Evolutionary conservation across 1,140 invertebrate genomes (phyloP).

Genomic region (Paracyclopina nana): DNA sequence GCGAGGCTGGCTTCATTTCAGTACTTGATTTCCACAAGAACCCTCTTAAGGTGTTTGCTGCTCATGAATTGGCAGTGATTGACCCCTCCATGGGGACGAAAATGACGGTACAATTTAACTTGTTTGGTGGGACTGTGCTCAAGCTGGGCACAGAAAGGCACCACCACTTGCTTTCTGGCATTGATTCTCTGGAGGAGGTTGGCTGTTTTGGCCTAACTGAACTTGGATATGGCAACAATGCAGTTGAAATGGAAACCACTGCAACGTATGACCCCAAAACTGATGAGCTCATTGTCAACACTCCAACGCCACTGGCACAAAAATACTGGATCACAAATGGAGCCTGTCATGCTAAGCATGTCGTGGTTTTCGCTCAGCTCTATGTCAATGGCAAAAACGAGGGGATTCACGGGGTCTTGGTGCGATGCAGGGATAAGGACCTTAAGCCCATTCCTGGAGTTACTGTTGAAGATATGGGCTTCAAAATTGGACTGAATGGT

Average conservation of each 20-base stretch:
- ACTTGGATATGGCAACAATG: constrained; percentile 24
- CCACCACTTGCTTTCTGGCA: constrained; percentile 20
- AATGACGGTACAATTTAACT: constrained; percentile 24
- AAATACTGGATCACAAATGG: constrained; percentile 25
- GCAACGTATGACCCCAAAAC: constrained; percentile 20
- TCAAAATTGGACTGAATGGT: constrained; percentile 23
- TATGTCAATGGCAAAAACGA: constrained; percentile 20
- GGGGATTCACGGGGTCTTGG: constrained; percentile 22
- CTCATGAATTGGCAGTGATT: constrained; percentile 23
- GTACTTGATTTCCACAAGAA: constrained; percentile 23
- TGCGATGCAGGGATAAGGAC: constrained; percentile 22
- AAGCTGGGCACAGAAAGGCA: constrained; percentile 23
- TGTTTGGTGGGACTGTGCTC: constrained; percentile 23
- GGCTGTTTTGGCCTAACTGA: constrained; percentile 23
- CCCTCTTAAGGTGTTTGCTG: constrained; percentile 22
- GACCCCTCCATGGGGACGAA: constrained; percentile 23
- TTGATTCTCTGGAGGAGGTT: constrained; percentile 22
- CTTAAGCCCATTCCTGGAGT: constrained; percentile 20
- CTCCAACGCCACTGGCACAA: constrained; percentile 21
- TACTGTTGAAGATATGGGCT: constrained; percentile 23
- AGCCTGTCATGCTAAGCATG: constrained; percentile 23
- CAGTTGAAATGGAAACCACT: constrained; percentile 24
- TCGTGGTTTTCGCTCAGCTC: constrained; percentile 22
- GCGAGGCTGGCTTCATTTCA: constrained; percentile 22
- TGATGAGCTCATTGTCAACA: constrained; percentile 22